These are phyloP conservation scores for Rhingia rostrata DNA, from an alignment of 2,888 invertebrate genomes.

Conservation along the genomic window DNA sequence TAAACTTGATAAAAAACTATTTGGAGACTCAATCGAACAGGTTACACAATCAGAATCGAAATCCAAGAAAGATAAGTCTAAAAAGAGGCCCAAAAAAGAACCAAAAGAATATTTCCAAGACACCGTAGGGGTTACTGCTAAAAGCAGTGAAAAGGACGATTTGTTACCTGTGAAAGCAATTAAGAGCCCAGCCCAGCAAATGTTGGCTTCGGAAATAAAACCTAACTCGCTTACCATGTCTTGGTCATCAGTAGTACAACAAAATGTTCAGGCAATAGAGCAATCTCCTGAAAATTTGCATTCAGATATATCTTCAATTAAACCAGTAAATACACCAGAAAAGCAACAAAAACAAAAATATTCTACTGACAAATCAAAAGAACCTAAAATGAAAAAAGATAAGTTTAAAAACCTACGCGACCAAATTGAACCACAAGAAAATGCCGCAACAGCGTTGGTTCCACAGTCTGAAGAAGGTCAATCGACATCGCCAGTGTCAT, in stretches of 20 bases:
- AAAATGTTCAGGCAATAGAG: background rate
- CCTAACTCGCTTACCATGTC: background rate
- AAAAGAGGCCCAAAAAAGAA: constrained; percentile 20
- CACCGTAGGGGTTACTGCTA: too few species aligned
- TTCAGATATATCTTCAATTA: background rate
- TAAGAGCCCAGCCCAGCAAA: too few species aligned
- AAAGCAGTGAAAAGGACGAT: background rate
- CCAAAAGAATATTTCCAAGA: background rate
- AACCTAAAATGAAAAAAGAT: too few species aligned
- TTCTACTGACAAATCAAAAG: too few species aligned
- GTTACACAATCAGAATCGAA: background rate
- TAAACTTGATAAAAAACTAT: too few species aligned
- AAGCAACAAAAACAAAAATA: background rate
- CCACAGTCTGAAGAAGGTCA: too few species aligned
- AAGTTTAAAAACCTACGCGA: too few species aligned
- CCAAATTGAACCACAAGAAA: too few species aligned
- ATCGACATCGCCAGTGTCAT: background rate
- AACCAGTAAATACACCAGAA: background rate
- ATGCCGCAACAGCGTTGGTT: too few species aligned
- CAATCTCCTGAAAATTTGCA: background rate
- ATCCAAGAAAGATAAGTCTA: constrained; percentile 11
- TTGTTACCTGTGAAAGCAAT: background rate
- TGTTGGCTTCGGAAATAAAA: too few species aligned
- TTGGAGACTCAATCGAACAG: background rate
- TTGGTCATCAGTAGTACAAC: background rate